These are phyloP conservation scores for Lottia scabra DNA, from an alignment of 2,888 invertebrate genomes.

Conservation along the genomic window DNA sequence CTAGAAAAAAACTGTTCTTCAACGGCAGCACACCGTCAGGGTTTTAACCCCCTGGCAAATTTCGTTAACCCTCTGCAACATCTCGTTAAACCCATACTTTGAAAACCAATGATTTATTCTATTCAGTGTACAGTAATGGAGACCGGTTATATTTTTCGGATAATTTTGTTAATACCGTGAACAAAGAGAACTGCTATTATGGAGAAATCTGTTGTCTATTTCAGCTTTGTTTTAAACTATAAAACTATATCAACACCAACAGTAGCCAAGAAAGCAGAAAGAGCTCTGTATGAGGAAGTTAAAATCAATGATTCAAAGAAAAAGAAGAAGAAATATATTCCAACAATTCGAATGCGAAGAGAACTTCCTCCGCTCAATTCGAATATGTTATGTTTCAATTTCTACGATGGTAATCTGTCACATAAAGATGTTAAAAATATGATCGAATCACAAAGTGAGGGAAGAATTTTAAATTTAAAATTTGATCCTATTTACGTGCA, in stretches of 20 bases:
- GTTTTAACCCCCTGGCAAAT: too few relatives aligned
- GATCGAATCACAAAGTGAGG: constrained; percentile 33
- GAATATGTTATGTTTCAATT: not conserved
- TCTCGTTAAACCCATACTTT: too few relatives aligned
- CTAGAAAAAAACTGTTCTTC: too few relatives aligned
- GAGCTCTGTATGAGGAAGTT: not conserved
- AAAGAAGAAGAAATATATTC: constrained; percentile 16
- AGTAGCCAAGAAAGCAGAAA: not conserved
- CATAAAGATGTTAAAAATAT: constrained; percentile 36
- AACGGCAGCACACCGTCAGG: too few relatives aligned
- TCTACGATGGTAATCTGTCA: constrained; percentile 17
- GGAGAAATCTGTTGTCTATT: not conserved
- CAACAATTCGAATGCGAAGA: constrained; percentile 18
- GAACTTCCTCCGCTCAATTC: constrained; percentile 8
- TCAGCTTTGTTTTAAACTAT: not conserved
- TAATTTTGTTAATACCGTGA: too few relatives aligned
- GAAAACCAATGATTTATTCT: too few relatives aligned
- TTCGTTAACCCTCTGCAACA: too few relatives aligned
- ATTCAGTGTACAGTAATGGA: too few relatives aligned
- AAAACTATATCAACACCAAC: not conserved
- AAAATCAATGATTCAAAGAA: not conserved
- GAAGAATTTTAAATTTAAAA: constrained; percentile 30
- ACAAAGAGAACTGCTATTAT: too few relatives aligned
- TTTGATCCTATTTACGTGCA: constrained; percentile 44
- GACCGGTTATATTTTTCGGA: too few relatives aligned